Evolutionary conservation across 1,140 invertebrate species (phyloP), one percentile per base, ranked within the genome.

Genomic region (Sweltsa coloradensis): DNA sequence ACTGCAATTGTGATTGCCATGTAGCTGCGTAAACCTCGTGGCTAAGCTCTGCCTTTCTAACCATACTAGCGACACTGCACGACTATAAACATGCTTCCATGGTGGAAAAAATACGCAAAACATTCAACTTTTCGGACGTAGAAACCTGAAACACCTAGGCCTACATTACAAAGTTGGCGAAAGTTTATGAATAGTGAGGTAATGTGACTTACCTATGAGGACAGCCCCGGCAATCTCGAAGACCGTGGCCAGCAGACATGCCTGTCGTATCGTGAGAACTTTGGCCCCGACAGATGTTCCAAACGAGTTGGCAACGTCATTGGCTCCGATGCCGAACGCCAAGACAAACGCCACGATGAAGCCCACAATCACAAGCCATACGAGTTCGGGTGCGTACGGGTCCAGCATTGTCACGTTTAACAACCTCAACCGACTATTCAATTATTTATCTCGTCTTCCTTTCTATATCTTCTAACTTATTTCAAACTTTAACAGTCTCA

Each of bases 261-360:
- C 96, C 60, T 91, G 85, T 45, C 79, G 72, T 36, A 99, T 79
- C 3, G 89, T 94, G 14, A 99, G 71, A 2, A 98, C 96, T 60
- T 91, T 89, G 14, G 91, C 85, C 6, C 96, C 96, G 6, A 99
- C 94, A 47, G 88, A 93, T 3, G 96, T 97, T 0, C 95, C 95
- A 63, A 99, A 98, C 4, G 91, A 93, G 62, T 99, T 99, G 37
- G 96, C 96, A 39, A 98, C 95, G 72, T 99, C 96, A 63, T 99
- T 99, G 24, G 94, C 95, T 21, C 96, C 94, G 57, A 98, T 96
- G 16, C 92, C 94, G 69, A 97, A 97, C 22, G 94, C 92, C 60
- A 98, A 70, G 40, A 94, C 64, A 63, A 97, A 97, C 21, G 93
- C 90, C 41, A 97, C 86, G 51, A 95, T 63, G 65, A 97, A 97